A percentile compares a stretch with the other conserved stretches of the same genome.
These are phyloP conservation scores for Alentia gelatinosa DNA, from an alignment of 2,888 invertebrate genomes.

Conservation along the genomic window DNA sequence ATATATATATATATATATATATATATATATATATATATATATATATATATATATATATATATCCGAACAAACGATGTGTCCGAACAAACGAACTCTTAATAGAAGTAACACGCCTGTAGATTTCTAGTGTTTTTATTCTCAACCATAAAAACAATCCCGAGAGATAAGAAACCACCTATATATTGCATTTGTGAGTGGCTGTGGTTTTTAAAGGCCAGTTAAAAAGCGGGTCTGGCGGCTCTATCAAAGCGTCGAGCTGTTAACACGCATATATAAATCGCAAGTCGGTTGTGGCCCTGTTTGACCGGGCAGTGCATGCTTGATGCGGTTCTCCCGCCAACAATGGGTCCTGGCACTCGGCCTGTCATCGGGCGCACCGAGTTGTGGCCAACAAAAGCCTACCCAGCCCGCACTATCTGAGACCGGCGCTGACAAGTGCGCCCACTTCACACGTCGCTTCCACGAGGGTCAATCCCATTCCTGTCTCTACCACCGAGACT, in stretches of 20 bases:
- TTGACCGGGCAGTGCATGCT: background rate
- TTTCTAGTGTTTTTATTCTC: no score
- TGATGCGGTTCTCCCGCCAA: background rate
- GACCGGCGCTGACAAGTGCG: background rate
- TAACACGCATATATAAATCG: conserved; percentile 17
- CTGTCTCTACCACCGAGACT: background rate
- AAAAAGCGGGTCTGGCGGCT: background rate
- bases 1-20: no score
- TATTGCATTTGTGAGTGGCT: no score
- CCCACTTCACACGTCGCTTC: conserved; percentile 30
- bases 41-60: no score
- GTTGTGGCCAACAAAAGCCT: background rate
- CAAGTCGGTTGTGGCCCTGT: background rate
- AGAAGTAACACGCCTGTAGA: no score
- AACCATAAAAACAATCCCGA: no score
- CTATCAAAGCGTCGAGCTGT: conserved; percentile 2
- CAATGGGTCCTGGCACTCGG: conserved; percentile 33
- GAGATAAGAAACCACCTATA: no score
- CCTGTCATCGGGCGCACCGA: conserved; percentile 15
- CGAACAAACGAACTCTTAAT: no score
- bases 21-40: no score
- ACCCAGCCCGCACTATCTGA: background rate
- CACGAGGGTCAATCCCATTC: conserved; percentile 24
- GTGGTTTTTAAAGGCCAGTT: no score
- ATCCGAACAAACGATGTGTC: no score